Percentiles rank a stretch among this genome's conserved stretches.
Conservation (phyloP, 2,797 vertebrate genomes). For the Limosa lapponica region DNA sequence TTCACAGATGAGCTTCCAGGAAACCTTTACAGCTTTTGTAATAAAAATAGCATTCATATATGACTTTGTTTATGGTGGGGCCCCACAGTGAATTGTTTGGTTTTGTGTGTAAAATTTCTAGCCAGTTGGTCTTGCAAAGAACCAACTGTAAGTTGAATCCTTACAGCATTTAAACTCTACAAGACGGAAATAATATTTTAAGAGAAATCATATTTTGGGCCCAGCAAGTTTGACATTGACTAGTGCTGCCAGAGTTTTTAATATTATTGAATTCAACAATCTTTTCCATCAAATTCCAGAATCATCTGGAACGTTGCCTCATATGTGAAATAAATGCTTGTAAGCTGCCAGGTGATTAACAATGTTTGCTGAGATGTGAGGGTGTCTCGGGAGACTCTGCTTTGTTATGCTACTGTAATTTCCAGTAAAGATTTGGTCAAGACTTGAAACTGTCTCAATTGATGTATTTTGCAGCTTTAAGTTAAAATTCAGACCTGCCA, state of each 20-base stretch:
- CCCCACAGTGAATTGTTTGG: background rate
- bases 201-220: constrained; percentile 42
- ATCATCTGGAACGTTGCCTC: constrained; percentile 53
- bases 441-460: constrained; percentile 67
- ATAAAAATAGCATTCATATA: constrained; percentile 58
- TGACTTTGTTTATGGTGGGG: constrained; percentile 47
- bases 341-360: constrained; percentile 69
- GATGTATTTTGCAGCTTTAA: constrained; percentile 75
- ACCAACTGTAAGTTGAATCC: constrained; percentile 20
- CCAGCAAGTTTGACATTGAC: background rate
- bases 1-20: constrained; percentile 57
- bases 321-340: background rate
- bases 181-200: constrained; percentile 42
- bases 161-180: background rate
- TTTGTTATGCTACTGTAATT: constrained; percentile 75
- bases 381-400: constrained; percentile 48
- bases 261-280: constrained; percentile 27
- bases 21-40: constrained; percentile 50
- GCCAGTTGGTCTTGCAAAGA: constrained; percentile 22
- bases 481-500: constrained; percentile 69
- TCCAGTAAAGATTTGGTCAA: constrained; percentile 72
- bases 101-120: constrained; percentile 19
- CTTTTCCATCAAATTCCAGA: constrained; percentile 60
- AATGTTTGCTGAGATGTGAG: constrained; percentile 52
- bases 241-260: constrained; percentile 47